A percentile compares a stretch with the other conserved stretches of the same genome.
Evolutionary conservation across 2,888 invertebrate genomes (phyloP).

Genomic region (Ophioninae sp.): DNA sequence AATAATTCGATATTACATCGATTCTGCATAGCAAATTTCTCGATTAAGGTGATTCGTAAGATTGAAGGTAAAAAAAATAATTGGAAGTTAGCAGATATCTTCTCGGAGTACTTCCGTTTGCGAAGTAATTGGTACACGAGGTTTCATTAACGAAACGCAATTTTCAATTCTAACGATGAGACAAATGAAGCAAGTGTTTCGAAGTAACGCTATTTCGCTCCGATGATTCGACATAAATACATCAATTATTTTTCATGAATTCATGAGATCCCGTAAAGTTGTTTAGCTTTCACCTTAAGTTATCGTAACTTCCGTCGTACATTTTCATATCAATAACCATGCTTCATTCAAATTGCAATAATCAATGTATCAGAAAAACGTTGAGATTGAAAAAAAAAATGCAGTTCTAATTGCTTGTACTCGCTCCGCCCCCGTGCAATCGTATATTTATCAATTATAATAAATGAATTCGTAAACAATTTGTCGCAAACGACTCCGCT

Average conservation of each 20-base stretch:
- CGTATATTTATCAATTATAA: constrained; percentile 24
- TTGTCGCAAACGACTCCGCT: constrained; percentile 44
- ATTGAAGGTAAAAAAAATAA: background rate
- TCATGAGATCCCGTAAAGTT: constrained; percentile 47
- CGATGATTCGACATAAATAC: constrained; percentile 25
- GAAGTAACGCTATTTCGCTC: constrained; percentile 11
- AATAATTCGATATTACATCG: background rate
- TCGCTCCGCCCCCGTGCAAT: background rate
- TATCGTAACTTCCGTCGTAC: constrained; percentile 17
- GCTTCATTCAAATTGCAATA: constrained; percentile 21
- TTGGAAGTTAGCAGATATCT: background rate
- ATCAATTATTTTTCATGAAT: constrained; percentile 54
- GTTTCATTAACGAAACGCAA: constrained; percentile 1
- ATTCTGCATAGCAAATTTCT: background rate
- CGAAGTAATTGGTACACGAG: background rate
- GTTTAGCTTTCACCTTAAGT: constrained; percentile 33
- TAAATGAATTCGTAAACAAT: constrained; percentile 32
- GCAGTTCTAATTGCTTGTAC: constrained; percentile 19
- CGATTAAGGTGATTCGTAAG: background rate
- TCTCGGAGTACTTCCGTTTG: background rate
- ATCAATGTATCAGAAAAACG: constrained; percentile 31
- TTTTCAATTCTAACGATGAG: constrained; percentile 6
- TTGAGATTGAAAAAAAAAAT: constrained; percentile 11
- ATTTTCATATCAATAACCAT: constrained; percentile 16
- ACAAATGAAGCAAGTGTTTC: constrained; percentile 25